phyloP scores from a whole-genome alignment of 2,888 invertebrate species.

The Lasioglossum zephyrum region DNA sequence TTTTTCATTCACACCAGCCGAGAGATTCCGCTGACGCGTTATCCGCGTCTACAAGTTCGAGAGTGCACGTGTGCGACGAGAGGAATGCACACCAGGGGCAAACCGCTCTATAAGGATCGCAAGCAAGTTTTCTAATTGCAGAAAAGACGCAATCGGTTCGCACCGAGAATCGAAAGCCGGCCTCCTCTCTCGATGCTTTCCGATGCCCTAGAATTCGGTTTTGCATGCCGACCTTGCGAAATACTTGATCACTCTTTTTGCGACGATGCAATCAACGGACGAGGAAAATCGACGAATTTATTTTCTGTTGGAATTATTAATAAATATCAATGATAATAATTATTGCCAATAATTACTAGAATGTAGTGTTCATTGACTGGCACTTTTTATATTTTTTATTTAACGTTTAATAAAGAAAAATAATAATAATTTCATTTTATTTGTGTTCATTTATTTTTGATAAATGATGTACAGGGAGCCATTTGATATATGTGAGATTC shows the following conservation, averaged over 20 bases:
- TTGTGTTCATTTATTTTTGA: too few species aligned
- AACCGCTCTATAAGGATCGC: slow-evolving; percentile 43
- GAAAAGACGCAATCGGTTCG: slow-evolving; percentile 34
- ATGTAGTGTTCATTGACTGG: too few species aligned
- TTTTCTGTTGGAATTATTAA: too few species aligned
- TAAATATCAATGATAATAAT: too few species aligned
- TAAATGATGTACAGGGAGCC: too few species aligned
- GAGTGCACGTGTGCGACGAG: slow-evolving; percentile 6
- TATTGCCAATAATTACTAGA: too few species aligned
- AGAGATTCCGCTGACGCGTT: background rate
- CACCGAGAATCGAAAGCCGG: slow-evolving; percentile 19
- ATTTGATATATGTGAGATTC: too few species aligned
- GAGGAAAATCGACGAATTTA: background rate
- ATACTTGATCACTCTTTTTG: background rate
- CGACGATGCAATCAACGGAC: background rate
- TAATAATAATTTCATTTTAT: too few species aligned
- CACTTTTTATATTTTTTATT: too few species aligned
- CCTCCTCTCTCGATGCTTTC: background rate
- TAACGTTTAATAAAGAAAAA: too few species aligned
- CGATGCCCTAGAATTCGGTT: slow-evolving; percentile 31
- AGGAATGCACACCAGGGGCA: background rate
- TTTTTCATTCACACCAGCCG: slow-evolving; percentile 40
- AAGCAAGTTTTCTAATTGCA: slow-evolving; percentile 53
- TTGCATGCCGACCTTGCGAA: background rate
- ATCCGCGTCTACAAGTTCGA: background rate